A percentile compares a stretch with the other conserved stretches of the same genome.
Evolutionary conservation across 2,797 vertebrate genomes (phyloP).

Genomic region (Lutra lutra): DNA sequence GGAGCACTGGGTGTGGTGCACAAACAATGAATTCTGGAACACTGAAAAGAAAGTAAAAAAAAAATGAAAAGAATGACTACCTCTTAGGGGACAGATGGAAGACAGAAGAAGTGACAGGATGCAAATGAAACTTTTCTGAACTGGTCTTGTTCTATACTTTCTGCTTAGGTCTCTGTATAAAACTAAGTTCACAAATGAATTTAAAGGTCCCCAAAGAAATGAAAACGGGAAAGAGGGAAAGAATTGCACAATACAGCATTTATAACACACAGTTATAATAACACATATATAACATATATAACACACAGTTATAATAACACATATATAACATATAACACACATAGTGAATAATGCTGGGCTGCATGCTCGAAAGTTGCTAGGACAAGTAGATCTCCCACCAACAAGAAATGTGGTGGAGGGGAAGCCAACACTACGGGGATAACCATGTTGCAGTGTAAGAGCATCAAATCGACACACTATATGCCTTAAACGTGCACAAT

Average conservation of each 20-base stretch:
- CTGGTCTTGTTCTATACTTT: background rate
- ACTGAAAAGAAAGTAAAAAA: no score
- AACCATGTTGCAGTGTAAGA: no score
- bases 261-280: background rate
- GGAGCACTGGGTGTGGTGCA: no score
- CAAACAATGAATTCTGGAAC: no score
- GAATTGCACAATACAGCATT: no score
- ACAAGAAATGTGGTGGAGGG: background rate
- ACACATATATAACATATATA: no score
- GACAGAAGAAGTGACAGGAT: background rate
- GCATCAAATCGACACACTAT: background rate
- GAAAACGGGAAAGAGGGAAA: background rate
- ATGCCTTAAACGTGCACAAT: no score
- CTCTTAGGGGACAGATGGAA: background rate
- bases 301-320: no score
- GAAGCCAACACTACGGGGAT: fast-evolving
- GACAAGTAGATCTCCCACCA: background rate
- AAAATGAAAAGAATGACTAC: background rate
- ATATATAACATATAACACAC: background rate
- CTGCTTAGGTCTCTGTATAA: background rate
- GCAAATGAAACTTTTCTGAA: background rate
- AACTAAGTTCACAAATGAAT: background rate
- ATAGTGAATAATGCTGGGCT: background rate
- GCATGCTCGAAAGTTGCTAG: background rate
- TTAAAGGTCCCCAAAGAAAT: background rate